Conservation (phyloP, 2,888 invertebrate species). For the Cosmorhoe ocellata region DNA sequence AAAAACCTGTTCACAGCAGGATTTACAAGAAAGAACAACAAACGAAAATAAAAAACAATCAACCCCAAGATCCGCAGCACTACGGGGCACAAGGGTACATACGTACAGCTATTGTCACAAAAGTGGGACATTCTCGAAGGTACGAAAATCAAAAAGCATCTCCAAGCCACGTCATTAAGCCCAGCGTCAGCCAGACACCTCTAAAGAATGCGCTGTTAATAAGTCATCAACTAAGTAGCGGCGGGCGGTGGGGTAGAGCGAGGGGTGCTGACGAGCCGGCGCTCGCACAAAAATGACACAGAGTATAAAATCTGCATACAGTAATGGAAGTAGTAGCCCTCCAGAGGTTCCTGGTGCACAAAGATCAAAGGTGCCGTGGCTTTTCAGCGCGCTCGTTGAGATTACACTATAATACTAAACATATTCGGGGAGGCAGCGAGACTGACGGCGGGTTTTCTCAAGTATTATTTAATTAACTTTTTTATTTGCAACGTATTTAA, state of each 20-base stretch:
- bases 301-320: slow-evolving; percentile 80
- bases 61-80: slow-evolving; percentile 3
- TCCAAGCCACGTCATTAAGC: slow-evolving; percentile 76
- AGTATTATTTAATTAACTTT: too few relatives aligned
- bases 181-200: slow-evolving; percentile 78
- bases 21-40: background rate
- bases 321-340: slow-evolving; percentile 71
- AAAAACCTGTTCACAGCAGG: too few relatives aligned
- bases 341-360: slow-evolving; percentile 62
- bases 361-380: slow-evolving; percentile 67
- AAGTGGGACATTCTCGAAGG: slow-evolving; percentile 69
- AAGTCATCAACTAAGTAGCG: slow-evolving; percentile 82
- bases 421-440: slow-evolving; percentile 10
- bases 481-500: too few relatives aligned
- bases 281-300: slow-evolving; percentile 77
- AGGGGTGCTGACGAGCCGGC: slow-evolving; percentile 42
- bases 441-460: too few relatives aligned
- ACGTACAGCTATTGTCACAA: slow-evolving; percentile 43
- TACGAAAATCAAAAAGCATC: slow-evolving; percentile 59
- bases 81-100: slow-evolving; percentile 6
- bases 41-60: slow-evolving; percentile 9
- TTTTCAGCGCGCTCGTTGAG: slow-evolving; percentile 45
- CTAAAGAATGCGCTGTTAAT: slow-evolving; percentile 81
- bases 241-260: slow-evolving; percentile 40
- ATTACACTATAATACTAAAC: slow-evolving; percentile 38